These are phyloP conservation scores for Mechanitis mazaeus DNA, from an alignment of 2,888 invertebrate species.

Conservation along the genomic window DNA sequence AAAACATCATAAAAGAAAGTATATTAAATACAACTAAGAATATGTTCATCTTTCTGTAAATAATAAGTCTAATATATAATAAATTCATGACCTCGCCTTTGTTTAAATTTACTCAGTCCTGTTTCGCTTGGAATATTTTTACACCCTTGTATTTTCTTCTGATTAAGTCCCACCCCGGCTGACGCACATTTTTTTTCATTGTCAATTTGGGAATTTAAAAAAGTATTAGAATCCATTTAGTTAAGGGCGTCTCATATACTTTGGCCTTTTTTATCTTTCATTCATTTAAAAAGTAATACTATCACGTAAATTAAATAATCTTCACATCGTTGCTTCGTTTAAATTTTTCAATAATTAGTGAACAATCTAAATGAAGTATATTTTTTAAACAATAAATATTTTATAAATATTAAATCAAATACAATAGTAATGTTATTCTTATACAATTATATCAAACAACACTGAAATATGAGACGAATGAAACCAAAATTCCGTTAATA, in stretches of 20 bases:
- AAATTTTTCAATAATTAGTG: too few relatives aligned
- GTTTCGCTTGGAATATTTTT: slow-evolving; percentile 24
- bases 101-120: slow-evolving; percentile 24
- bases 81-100: slow-evolving; percentile 23
- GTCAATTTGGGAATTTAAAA: slow-evolving; percentile 24
- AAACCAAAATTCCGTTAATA: slow-evolving; percentile 17
- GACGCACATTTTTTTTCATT: slow-evolving; percentile 16
- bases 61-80: slow-evolving; percentile 11
- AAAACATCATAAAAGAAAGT: neutral
- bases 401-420: too few relatives aligned
- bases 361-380: too few relatives aligned
- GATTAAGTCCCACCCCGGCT: slow-evolving; percentile 24
- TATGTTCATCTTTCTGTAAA: slow-evolving; percentile 6
- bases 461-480: neutral
- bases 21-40: slow-evolving; percentile 3
- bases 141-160: slow-evolving; percentile 23
- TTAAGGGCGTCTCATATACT: neutral
- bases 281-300: neutral
- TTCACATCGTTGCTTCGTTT: too few relatives aligned
- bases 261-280: neutral
- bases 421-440: too few relatives aligned
- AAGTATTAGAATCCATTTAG: slow-evolving; percentile 12
- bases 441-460: neutral
- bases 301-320: too few relatives aligned
- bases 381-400: too few relatives aligned